A percentile compares a stretch with the other conserved stretches of the same genome.
Conservation (phyloP, 2,797 vertebrate genomes). For the Pseudochirops cupreus region DNA sequence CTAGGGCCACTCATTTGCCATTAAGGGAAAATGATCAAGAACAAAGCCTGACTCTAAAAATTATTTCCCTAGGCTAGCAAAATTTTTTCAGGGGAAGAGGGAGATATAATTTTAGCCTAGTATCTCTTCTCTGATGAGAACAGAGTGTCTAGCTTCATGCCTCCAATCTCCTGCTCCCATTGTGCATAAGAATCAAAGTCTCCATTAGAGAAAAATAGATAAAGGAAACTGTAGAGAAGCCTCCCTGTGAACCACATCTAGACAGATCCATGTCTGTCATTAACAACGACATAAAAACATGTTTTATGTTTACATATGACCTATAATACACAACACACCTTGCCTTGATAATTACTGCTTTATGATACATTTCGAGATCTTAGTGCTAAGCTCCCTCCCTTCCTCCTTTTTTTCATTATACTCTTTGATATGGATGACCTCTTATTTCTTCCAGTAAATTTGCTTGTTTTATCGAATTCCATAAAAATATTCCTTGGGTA, state of each 20-base stretch:
- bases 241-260: background rate
- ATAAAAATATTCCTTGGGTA: background rate
- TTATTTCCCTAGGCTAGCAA: background rate
- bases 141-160: background rate
- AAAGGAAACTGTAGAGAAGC: no score
- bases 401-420: background rate
- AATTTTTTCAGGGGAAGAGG: background rate
- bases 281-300: background rate
- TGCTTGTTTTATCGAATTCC: background rate
- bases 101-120: background rate
- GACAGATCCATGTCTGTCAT: background rate
- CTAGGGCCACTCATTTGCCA: background rate
- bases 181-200: background rate
- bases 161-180: background rate
- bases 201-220: background rate
- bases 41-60: background rate
- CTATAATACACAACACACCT: background rate
- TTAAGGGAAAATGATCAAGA: background rate
- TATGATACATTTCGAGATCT: background rate
- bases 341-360: background rate
- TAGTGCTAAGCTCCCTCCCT: background rate
- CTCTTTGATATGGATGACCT: background rate
- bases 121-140: background rate
- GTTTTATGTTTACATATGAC: background rate
- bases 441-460: background rate